A percentile compares a stretch with the other conserved stretches of the same genome.
Evolutionary conservation across 2,797 vertebrate genomes (phyloP).

Genomic region (Cuniculus paca): DNA sequence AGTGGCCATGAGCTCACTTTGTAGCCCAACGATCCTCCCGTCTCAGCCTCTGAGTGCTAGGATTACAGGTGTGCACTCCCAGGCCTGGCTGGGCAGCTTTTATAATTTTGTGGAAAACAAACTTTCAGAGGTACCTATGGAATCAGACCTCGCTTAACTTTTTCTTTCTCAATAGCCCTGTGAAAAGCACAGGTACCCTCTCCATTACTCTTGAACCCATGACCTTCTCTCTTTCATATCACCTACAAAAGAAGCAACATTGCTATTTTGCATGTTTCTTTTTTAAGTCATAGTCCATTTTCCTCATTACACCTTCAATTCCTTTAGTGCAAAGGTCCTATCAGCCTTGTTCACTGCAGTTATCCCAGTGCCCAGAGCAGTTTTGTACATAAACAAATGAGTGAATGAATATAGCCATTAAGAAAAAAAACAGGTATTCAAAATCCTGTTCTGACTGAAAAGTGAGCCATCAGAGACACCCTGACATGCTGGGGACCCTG

Average conservation of each 20-base stretch:
- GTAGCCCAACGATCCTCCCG: too few relatives aligned
- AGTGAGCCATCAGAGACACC: neutral
- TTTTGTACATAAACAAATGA: neutral
- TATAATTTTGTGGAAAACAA: slow-evolving; percentile 72
- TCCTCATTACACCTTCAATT: neutral
- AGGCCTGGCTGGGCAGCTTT: slow-evolving; percentile 52
- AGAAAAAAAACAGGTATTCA: neutral
- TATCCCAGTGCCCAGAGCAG: neutral
- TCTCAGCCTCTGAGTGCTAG: too few relatives aligned
- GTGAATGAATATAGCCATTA: neutral
- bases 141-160: neutral
- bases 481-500: neutral
- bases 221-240: neutral
- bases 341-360: neutral
- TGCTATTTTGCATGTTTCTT: neutral
- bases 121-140: slow-evolving; percentile 15
- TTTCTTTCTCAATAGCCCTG: neutral
- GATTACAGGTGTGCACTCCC: too few relatives aligned
- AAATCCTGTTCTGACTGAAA: neutral
- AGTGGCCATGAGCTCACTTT: too few relatives aligned
- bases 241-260: neutral
- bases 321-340: neutral
- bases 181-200: neutral
- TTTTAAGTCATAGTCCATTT: neutral
- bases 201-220: neutral